phyloP scores from a whole-genome alignment of 2,797 vertebrate species.

The Notolabrus celidotus region DNA sequence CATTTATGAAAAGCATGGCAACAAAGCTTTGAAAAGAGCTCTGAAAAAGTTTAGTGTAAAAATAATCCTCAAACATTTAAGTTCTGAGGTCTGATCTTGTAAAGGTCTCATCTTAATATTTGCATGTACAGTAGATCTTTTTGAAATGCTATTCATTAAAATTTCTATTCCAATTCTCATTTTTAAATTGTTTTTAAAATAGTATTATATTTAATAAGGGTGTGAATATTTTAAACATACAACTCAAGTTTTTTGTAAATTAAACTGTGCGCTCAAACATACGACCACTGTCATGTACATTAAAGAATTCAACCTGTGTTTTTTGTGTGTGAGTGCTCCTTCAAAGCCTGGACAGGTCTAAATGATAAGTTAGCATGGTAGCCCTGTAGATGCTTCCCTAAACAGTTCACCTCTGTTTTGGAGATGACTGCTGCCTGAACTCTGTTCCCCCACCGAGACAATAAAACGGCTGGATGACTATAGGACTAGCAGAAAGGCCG shows the following conservation, averaged over 20 bases:
- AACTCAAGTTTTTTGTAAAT: constrained; percentile 19
- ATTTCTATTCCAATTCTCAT: constrained; percentile 1
- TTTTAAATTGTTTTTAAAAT: neutral
- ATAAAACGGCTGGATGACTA: constrained; percentile 87
- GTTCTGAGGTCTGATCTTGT: constrained; percentile 4
- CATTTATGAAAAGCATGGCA: constrained; percentile 37
- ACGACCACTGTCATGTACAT: neutral
- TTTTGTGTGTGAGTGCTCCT: constrained; percentile 2
- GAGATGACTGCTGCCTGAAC: constrained; percentile 85
- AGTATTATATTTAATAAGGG: constrained; percentile 4
- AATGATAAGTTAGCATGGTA: constrained; percentile 59
- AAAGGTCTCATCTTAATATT: constrained; percentile 13
- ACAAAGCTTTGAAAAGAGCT: constrained; percentile 23
- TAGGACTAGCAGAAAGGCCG: constrained; percentile 80
- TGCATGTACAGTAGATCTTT: constrained; percentile 24
- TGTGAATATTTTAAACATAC: neutral
- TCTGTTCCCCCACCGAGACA: constrained; percentile 84
- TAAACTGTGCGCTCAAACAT: constrained; percentile 11
- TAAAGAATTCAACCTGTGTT: no score
- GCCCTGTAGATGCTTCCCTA: constrained; percentile 51
- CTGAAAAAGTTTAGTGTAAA: constrained; percentile 33
- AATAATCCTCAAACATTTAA: constrained; percentile 5
- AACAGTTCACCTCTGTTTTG: constrained; percentile 78
- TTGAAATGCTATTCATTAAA: neutral
- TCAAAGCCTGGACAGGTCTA: constrained; percentile 42